Percentiles rank a stretch among this genome's conserved stretches.
phyloP scores from a whole-genome alignment of 2,797 vertebrate species.

The Ataeniobius toweri region DNA sequence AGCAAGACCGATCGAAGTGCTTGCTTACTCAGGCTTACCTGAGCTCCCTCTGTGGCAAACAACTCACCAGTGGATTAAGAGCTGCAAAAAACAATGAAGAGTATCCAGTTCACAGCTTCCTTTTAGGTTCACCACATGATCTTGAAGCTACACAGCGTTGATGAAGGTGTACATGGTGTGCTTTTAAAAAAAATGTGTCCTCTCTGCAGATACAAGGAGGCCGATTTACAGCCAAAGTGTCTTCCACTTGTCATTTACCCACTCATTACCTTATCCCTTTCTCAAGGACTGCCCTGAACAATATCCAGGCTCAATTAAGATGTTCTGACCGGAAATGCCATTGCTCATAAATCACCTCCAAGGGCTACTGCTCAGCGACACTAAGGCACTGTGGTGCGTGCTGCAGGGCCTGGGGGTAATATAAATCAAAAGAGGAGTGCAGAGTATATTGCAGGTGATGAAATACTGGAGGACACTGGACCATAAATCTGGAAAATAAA shows the following conservation, averaged over 20 bases:
- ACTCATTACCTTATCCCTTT: conserved; percentile 79
- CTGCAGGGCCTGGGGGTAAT: conserved; percentile 51
- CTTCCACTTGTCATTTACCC: conserved; percentile 73
- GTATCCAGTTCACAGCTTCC: conserved; percentile 22
- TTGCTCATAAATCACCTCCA: conserved; percentile 81
- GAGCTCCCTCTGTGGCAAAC: conserved; percentile 27
- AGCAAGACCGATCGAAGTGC: conserved; percentile 16
- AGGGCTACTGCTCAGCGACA: conserved; percentile 74
- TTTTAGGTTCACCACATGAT: conserved; percentile 59
- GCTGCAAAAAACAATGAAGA: conserved; percentile 28
- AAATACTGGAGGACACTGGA: conserved; percentile 61
- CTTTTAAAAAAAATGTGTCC: conserved; percentile 29
- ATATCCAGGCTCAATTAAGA: conserved; percentile 82
- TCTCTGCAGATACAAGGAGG: conserved; percentile 49
- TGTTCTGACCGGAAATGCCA: conserved; percentile 78
- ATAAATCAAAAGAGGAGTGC: conserved; percentile 72
- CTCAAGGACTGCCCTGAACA: conserved; percentile 78
- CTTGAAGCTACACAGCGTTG: conserved; percentile 46
- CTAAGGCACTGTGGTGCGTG: conserved; percentile 38
- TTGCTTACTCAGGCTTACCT: conserved; percentile 25
- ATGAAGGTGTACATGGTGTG: conserved; percentile 34
- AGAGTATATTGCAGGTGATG: conserved; percentile 60
- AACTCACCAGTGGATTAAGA: conserved; percentile 18
- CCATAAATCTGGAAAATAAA: conserved; percentile 72
- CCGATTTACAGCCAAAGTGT: conserved; percentile 76